Base-by-base conservation (phyloP, 2,113 vertebrate species). In the Suricata suricatta region DNA sequence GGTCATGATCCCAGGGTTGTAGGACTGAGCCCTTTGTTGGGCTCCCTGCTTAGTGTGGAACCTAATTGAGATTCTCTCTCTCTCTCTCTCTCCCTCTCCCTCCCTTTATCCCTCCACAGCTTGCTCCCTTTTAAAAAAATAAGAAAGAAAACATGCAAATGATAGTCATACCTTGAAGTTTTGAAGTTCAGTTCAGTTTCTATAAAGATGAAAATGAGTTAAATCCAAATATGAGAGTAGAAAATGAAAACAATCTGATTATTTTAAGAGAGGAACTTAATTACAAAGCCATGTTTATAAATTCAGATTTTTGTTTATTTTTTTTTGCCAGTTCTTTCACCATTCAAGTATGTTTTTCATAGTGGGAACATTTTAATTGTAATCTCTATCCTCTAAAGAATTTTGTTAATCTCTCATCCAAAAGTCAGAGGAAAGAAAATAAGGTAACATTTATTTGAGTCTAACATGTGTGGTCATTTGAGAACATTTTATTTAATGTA, bases 361-460 rank as follows among this genome's bases (percentile, higher is more conserved):
- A 72, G 10, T 91, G 89, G 79, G 79, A 79, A 94, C 95, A 89
- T 89, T 79, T 66, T 85, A 90, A 47, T 66, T 93, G 31, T 96
- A 94, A 95, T 96, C 31, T 97, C 35, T 89, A 12, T 83, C 33
- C 41, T 96, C 77, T 89, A 31, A 93, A 96, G 89, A 93, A 16
- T 79, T 97, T 93, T 83, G 35, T 54, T 91, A 88, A 86, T 84
- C 86, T 98, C 97, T 97, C 52, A 93, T 85, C 12, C 23, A 92
- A 96, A 97, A 54, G n/a, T 44, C 94, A 35, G 31, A 74, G n/a
- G 25, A 85, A 97, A 96, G 90, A 97, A 97, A 97, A 84, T 83
- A 90, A 94, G 92, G 71, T 86, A 77, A 89, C 27, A 21, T 96
- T 97, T 95, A 80, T 89, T 93, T 93, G 35, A 80, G 38, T 69